These are phyloP conservation scores for Pammene fasciana DNA, from an alignment of 2,888 invertebrate species.

Conservation along the genomic window DNA sequence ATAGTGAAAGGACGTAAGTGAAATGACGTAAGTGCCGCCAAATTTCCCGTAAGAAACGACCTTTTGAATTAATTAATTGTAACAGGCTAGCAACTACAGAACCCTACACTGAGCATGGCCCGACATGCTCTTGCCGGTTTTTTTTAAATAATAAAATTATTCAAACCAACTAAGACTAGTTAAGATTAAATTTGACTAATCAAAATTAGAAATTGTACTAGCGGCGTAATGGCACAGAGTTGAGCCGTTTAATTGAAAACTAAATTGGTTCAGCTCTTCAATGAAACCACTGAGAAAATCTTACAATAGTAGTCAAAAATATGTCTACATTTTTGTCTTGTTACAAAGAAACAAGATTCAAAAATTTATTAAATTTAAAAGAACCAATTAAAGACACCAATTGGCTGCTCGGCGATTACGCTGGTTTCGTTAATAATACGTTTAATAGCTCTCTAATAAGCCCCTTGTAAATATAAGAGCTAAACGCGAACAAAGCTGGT, in stretches of 20 bases:
- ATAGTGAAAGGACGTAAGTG: too few species aligned
- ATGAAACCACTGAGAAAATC: neutral
- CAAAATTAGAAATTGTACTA: neutral
- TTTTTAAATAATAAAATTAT: too few species aligned
- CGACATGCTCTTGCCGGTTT: too few species aligned
- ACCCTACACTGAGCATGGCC: too few species aligned
- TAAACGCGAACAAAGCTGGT: conserved; percentile 53
- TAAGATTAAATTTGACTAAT: neutral
- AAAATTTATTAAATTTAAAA: too few species aligned
- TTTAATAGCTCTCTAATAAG: conserved; percentile 65
- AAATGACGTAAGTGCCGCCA: too few species aligned
- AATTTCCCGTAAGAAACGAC: too few species aligned
- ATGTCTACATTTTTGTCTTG: too few species aligned
- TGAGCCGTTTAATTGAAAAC: conserved; percentile 3
- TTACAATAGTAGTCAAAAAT: neutral
- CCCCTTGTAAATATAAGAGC: conserved; percentile 61
- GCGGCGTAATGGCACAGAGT: neutral
- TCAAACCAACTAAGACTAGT: neutral
- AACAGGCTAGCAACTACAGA: too few species aligned
- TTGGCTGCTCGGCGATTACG: conserved; percentile 54
- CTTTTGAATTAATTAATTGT: too few species aligned
- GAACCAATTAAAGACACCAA: conserved; percentile 53
- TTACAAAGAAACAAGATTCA: too few species aligned
- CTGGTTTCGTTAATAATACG: conserved; percentile 56
- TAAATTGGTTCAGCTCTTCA: conserved; percentile 17